A percentile compares a stretch with the other conserved stretches of the same genome.
phyloP scores from a whole-genome alignment of 2,888 invertebrate species.

The Tortricodes alternella region DNA sequence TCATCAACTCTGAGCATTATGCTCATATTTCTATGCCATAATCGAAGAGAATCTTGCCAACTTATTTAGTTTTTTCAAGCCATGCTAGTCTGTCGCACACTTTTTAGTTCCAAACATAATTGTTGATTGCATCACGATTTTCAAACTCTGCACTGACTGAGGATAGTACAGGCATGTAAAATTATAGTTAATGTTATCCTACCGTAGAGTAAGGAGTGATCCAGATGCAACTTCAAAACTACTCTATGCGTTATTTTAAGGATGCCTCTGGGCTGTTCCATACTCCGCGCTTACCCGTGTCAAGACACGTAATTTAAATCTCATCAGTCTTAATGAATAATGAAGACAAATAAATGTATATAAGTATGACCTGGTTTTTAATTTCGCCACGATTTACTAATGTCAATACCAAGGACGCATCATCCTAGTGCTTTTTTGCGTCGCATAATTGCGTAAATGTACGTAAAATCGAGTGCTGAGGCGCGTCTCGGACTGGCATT shows the following conservation, averaged over 20 bases:
- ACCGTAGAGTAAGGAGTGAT: constrained; percentile 8
- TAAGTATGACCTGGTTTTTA: constrained; percentile 32
- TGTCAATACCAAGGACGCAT: too few species aligned
- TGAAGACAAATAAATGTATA: constrained; percentile 48
- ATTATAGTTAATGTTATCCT: constrained; percentile 13
- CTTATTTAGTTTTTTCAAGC: too few species aligned
- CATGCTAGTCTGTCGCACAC: constrained; percentile 12
- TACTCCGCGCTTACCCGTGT: constrained; percentile 13
- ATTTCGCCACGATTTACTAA: neutral
- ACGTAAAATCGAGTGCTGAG: too few species aligned
- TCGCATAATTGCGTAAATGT: too few species aligned
- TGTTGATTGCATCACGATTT: constrained; percentile 24
- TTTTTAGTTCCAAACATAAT: constrained; percentile 21
- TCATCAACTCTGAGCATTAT: too few species aligned
- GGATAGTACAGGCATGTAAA: constrained; percentile 6
- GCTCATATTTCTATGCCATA: too few species aligned
- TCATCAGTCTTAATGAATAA: constrained; percentile 36
- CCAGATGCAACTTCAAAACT: neutral
- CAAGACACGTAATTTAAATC: constrained; percentile 19
- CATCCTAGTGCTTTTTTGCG: too few species aligned
- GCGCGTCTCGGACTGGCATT: too few species aligned
- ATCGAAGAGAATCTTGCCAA: too few species aligned
- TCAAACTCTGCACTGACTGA: constrained; percentile 11
- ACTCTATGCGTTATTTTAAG: neutral
- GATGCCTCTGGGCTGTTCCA: constrained; percentile 4